Percentiles rank a stretch among this genome's conserved stretches.
Conservation (phyloP, 1,140 invertebrate species). For the Apolygus lucorum region DNA sequence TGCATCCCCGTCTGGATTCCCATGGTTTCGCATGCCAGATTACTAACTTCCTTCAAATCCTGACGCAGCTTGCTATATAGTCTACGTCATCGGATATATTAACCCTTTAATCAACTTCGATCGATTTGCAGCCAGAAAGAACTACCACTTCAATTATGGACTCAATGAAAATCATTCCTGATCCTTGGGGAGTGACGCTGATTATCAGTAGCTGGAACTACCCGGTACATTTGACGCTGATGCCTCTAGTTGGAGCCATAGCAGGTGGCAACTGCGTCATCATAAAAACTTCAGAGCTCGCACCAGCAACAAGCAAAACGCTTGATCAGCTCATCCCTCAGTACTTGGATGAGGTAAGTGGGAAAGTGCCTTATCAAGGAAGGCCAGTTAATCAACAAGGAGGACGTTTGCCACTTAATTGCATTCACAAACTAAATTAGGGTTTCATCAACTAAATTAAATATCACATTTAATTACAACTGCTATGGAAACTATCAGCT, state of each 20-base stretch:
- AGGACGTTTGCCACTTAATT: too few species aligned
- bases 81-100: too few species aligned
- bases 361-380: too few species aligned
- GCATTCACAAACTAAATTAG: too few species aligned
- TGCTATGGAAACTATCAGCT: too few species aligned
- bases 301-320: slow-evolving; percentile 60
- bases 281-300: slow-evolving; percentile 88
- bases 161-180: slow-evolving; percentile 57
- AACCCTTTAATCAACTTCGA: too few species aligned
- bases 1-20: too few species aligned
- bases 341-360: slow-evolving; percentile 77
- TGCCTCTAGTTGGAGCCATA: slow-evolving; percentile 64
- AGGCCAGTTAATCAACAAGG: too few species aligned
- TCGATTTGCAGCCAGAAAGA: slow-evolving; percentile 55
- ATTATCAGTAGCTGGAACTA: slow-evolving; percentile 98
- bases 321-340: slow-evolving; percentile 72
- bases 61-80: too few species aligned
- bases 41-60: too few species aligned
- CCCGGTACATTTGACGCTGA: slow-evolving; percentile 72
- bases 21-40: too few species aligned
- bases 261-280: slow-evolving; percentile 91
- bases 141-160: slow-evolving; percentile 59
- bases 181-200: slow-evolving; percentile 78
- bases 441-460: too few species aligned
- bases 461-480: slow-evolving; percentile 16